Percentiles rank a stretch among this genome's conserved stretches.
These are phyloP conservation scores for Lissonota sp. DNA, from an alignment of 2,888 invertebrate genomes.

Conservation along the genomic window DNA sequence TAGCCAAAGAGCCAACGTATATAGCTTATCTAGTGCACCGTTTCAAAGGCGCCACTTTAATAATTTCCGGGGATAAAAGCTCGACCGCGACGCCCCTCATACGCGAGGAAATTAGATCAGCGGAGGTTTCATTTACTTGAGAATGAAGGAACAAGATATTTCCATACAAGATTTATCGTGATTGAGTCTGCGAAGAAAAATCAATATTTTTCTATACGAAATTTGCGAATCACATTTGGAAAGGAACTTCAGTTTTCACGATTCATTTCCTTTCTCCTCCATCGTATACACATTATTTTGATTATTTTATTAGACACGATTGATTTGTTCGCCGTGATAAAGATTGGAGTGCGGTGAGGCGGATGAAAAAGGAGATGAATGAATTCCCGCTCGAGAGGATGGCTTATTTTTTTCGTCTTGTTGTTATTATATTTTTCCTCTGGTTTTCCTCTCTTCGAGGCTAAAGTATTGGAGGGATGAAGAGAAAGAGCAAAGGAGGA, in stretches of 20 bases:
- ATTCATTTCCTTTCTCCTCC: not conserved
- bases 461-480: not conserved
- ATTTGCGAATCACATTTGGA: no score
- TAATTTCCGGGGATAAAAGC: slow-evolving; percentile 49
- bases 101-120: not conserved
- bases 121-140: no score
- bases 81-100: not conserved
- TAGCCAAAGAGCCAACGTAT: no score
- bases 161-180: not conserved
- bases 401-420: not conserved
- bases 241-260: not conserved
- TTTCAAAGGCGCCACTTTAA: slow-evolving; percentile 41
- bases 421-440: slow-evolving; percentile 9
- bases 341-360: not conserved
- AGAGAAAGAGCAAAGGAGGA: not conserved
- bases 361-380: slow-evolving; percentile 4
- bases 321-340: not conserved
- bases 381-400: not conserved
- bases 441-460: not conserved
- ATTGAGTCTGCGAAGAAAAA: not conserved
- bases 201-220: not conserved
- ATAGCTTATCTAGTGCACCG: not conserved
- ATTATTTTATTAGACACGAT: not conserved
- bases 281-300: not conserved
- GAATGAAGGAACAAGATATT: no score